Percentiles rank a stretch among this genome's conserved stretches.
Conservation (phyloP, 1,140 invertebrate genomes). For the Pogonognathellus flavescens region DNA sequence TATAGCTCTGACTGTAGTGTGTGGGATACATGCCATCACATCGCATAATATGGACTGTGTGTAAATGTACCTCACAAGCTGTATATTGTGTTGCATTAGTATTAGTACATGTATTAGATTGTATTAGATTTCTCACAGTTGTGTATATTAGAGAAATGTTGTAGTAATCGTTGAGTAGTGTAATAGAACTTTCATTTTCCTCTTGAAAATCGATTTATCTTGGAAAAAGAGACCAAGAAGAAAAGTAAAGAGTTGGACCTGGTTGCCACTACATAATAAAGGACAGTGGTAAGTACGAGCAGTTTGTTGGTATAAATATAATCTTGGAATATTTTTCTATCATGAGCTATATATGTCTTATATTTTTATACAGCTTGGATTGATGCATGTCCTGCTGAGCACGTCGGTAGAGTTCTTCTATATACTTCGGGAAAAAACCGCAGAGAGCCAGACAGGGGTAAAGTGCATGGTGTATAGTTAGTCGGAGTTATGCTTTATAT, state of each 20-base stretch:
- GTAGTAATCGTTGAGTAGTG: neutral
- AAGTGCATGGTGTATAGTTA: too few relatives aligned
- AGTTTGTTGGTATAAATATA: too few relatives aligned
- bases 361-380: too few relatives aligned
- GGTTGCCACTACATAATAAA: neutral
- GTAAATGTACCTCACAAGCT: neutral
- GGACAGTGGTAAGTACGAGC: neutral
- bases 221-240: conserved; percentile 31
- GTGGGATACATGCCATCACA: neutral
- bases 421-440: too few relatives aligned
- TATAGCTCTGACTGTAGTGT: too few relatives aligned
- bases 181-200: conserved; percentile 46
- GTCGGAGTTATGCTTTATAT: too few relatives aligned
- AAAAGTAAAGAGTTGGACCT: conserved; percentile 9
- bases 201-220: conserved; percentile 54
- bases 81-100: neutral
- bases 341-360: too few relatives aligned
- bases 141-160: neutral
- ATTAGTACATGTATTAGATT: neutral
- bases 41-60: neutral
- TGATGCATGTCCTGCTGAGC: too few relatives aligned
- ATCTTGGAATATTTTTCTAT: too few relatives aligned
- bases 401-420: too few relatives aligned
- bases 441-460: too few relatives aligned
- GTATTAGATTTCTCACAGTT: neutral